Percentiles rank a stretch among this genome's conserved stretches.
phyloP scores from a whole-genome alignment of 1,140 invertebrate genomes.

The Anastrepha ludens region DNA sequence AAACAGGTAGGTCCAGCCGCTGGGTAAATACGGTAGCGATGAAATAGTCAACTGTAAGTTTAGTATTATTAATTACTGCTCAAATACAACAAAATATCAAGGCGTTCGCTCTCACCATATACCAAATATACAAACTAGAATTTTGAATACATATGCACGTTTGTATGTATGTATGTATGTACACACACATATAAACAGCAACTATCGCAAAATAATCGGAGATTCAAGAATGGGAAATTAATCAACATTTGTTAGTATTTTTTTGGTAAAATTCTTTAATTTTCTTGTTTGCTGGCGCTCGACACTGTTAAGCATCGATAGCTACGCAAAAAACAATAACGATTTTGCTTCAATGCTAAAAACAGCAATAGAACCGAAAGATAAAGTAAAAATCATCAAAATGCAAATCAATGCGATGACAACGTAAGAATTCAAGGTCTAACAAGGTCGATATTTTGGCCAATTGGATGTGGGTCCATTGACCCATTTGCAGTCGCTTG shows the following conservation, averaged over 20 bases:
- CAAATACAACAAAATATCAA: not conserved
- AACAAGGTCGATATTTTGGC: conserved; percentile 68
- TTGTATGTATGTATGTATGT: not conserved
- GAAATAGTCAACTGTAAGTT: not conserved
- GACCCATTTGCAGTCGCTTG: conserved; percentile 63
- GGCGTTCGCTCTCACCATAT: not conserved
- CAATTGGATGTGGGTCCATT: conserved; percentile 64
- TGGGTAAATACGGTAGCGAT: not conserved
- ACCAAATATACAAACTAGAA: not conserved
- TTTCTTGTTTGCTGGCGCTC: not conserved
- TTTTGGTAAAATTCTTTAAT: not conserved
- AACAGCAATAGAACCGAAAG: conserved; percentile 23
- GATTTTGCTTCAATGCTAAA: not conserved
- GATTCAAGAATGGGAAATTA: conserved; percentile 4
- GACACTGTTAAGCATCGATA: not conserved
- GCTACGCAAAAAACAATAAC: not conserved
- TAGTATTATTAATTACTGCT: not conserved
- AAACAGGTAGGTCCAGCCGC: not conserved
- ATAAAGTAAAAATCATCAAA: conserved; percentile 36
- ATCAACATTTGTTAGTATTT: not conserved
- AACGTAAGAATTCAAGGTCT: conserved; percentile 65
- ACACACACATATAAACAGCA: not conserved
- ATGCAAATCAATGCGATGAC: conserved; percentile 54
- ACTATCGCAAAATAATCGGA: not conserved
- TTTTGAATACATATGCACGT: not conserved